phyloP scores from a whole-genome alignment of 2,888 invertebrate species.

The Cerceris ruficornis region DNA sequence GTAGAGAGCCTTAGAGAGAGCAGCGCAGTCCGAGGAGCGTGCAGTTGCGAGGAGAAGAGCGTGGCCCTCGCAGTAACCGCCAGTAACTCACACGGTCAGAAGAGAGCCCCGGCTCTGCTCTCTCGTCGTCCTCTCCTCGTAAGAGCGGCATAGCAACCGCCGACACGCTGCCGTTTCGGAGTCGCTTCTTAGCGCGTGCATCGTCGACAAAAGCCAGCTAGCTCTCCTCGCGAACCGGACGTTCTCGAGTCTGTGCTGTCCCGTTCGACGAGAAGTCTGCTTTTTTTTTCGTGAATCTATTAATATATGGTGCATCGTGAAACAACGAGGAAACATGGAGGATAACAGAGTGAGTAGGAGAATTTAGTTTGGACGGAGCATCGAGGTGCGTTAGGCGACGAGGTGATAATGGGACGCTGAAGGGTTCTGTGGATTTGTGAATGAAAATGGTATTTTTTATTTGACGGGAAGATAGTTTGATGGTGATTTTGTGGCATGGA shows the following conservation, averaged over 20 bases:
- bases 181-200: conserved; percentile 33
- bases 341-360: not conserved
- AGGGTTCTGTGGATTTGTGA: too few species aligned
- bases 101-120: conserved; percentile 27
- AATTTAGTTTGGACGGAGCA: not conserved
- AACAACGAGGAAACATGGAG: not conserved
- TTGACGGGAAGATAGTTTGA: too few species aligned
- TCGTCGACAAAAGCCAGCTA: conserved; percentile 20
- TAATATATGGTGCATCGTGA: not conserved
- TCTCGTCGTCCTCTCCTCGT: conserved; percentile 62
- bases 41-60: not conserved
- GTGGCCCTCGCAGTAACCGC: not conserved
- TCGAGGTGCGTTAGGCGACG: too few species aligned
- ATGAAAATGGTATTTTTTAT: too few species aligned
- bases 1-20: conserved; percentile 1
- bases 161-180: conserved; percentile 38
- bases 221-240: conserved; percentile 33
- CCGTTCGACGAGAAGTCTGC: not conserved
- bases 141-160: conserved; percentile 69
- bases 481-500: too few species aligned
- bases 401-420: not conserved
- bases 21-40: too few species aligned
- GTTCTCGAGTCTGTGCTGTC: not conserved
- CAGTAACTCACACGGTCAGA: too few species aligned
- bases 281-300: not conserved